Evolutionary conservation across 2,113 vertebrate species (phyloP).

Genomic region (Scomber japonicus): DNA sequence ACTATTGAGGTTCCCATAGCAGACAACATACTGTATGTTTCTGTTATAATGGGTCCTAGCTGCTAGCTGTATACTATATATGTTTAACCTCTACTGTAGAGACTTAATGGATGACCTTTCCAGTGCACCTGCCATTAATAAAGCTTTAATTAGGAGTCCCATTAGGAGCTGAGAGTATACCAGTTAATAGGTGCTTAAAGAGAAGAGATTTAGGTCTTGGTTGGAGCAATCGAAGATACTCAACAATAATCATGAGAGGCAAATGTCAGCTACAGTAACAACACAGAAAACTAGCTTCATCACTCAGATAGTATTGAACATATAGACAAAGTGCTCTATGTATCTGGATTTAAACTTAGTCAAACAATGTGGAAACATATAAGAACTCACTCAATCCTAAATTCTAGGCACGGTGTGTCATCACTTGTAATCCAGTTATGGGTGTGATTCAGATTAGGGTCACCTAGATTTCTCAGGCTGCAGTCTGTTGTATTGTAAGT

Average conservation of each 20-base stretch:
- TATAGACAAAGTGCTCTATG: not conserved
- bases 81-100: conserved; percentile 52
- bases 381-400: not conserved
- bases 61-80: not conserved
- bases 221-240: conserved; percentile 55
- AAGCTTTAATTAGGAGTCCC: conserved; percentile 62
- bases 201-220: conserved; percentile 51
- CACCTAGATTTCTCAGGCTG: conserved; percentile 11
- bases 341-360: no score
- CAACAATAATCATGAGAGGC: conserved; percentile 45
- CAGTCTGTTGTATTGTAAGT: conserved; percentile 12
- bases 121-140: conserved; percentile 50
- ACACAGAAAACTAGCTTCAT: not conserved
- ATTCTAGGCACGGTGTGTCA: not conserved
- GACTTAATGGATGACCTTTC: conserved; percentile 63
- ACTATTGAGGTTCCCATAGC: not conserved
- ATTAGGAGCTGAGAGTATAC: conserved; percentile 45
- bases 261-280: conserved; percentile 48
- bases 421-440: conserved; percentile 35
- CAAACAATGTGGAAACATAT: no score
- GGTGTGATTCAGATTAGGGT: conserved; percentile 40
- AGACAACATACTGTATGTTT: conserved; percentile 19
- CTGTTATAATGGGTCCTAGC: not conserved
- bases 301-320: not conserved
- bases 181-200: conserved; percentile 54